Evolutionary conservation across 37 sponge, comb jelly and placozoan genomes (phyloP).

Genomic region (Tethya wilhelma): DNA sequence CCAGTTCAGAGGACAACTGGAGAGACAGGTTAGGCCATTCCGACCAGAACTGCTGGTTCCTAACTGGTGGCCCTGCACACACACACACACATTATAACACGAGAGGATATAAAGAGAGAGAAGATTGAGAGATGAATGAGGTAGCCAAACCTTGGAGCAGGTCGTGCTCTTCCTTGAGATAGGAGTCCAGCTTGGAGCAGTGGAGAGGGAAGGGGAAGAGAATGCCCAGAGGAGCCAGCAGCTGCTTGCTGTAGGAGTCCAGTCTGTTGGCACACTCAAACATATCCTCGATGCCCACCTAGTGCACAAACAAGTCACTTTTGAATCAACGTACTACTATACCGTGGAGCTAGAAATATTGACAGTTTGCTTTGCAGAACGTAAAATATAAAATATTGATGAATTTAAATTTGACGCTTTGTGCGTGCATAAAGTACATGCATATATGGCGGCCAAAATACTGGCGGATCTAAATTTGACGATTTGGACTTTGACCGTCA

Average conservation of each 20-base stretch:
- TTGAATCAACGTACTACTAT: no score
- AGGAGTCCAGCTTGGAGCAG: slow-evolving; percentile 77
- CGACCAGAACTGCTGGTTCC: slow-evolving; percentile 65
- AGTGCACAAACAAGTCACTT: background rate
- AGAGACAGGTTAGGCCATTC: slow-evolving; percentile 52
- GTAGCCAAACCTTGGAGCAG: background rate
- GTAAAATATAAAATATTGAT: no score
- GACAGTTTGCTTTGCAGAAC: no score
- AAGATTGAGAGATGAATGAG: background rate
- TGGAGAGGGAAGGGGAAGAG: slow-evolving; percentile 78
- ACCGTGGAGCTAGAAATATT: no score
- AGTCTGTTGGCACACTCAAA: slow-evolving; percentile 6
- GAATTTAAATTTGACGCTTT: no score
- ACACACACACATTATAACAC: background rate
- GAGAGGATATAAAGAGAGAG: background rate
- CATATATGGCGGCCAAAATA: no score
- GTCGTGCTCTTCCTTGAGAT: slow-evolving; percentile 38
- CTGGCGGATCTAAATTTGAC: no score
- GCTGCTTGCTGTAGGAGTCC: slow-evolving; percentile 30
- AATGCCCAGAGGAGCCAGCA: slow-evolving; percentile 76
- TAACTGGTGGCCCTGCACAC: background rate
- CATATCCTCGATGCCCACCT: slow-evolving; percentile 69
- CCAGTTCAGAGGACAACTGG: slow-evolving; percentile 32
- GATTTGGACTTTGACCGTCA: no score
- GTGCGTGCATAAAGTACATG: no score